phyloP scores from a whole-genome alignment of 2,113 vertebrate genomes.

The Chaetodon trifascialis region DNA sequence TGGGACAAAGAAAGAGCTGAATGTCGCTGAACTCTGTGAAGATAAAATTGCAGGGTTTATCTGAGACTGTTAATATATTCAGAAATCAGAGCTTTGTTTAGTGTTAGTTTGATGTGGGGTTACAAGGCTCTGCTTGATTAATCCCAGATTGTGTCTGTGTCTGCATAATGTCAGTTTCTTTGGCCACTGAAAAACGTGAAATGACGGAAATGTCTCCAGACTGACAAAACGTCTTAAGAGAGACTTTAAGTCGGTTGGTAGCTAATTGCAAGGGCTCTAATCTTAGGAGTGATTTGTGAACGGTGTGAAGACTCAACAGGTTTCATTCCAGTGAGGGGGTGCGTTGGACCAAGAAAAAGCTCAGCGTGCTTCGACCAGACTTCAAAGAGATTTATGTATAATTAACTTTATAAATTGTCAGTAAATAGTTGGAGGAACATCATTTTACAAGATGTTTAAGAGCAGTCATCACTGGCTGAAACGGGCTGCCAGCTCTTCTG shows the following conservation, averaged over 20 bases:
- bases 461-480: not conserved
- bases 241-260: slow-evolving; percentile 20
- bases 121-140: slow-evolving; percentile 36
- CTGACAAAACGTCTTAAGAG: slow-evolving; percentile 18
- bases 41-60: slow-evolving; percentile 58
- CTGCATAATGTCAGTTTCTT: not conserved
- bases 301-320: not conserved
- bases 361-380: not conserved
- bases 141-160: slow-evolving; percentile 11
- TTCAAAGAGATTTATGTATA: not conserved
- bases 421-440: not conserved
- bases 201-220: not conserved
- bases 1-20: slow-evolving; percentile 27
- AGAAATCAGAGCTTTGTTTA: slow-evolving; percentile 46
- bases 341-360: not conserved
- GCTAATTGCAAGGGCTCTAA: not conserved
- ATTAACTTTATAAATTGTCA: not conserved
- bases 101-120: slow-evolving; percentile 18
- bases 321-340: not conserved
- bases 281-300: slow-evolving; percentile 17
- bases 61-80: slow-evolving; percentile 36
- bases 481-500: not conserved
- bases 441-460: not conserved
- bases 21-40: slow-evolving; percentile 31
- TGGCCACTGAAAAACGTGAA: slow-evolving; percentile 20